Evolutionary conservation across 2,113 vertebrate species (phyloP).

Genomic region (Epinephelus lanceolatus): DNA sequence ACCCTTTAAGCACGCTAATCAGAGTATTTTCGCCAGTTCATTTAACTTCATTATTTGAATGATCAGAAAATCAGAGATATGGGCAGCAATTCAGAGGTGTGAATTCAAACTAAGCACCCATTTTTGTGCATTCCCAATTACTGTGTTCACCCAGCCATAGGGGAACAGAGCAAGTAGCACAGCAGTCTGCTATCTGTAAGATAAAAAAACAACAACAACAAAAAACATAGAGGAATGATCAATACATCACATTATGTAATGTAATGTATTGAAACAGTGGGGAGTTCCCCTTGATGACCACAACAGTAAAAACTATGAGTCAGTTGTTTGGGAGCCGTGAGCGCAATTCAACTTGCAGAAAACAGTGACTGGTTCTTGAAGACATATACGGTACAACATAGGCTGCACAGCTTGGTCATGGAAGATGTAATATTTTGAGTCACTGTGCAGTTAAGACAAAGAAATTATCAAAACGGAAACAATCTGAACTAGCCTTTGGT

Average conservation of each 20-base stretch:
- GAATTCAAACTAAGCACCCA: background rate
- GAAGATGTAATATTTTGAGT: background rate
- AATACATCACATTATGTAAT: background rate
- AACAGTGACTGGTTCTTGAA: constrained; percentile 3
- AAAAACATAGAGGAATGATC: background rate
- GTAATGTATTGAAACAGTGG: background rate
- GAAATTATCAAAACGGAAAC: background rate
- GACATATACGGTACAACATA: background rate
- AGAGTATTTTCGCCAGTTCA: background rate
- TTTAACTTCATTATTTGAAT: background rate
- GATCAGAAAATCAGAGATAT: background rate
- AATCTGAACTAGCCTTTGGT: background rate
- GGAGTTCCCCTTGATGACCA: background rate
- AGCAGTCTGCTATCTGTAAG: background rate
- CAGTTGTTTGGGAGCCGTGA: constrained; percentile 19
- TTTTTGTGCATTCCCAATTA: background rate
- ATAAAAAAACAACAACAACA: background rate
- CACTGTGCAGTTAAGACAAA: background rate
- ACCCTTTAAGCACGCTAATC: background rate
- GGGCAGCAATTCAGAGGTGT: background rate
- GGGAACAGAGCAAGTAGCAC: constrained; percentile 1
- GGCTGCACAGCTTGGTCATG: background rate
- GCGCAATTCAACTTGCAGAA: background rate
- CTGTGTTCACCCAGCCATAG: background rate
- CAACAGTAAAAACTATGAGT: constrained; percentile 6